A percentile compares a stretch with the other conserved stretches of the same genome.
These are phyloP conservation scores for Lapara coniferarum DNA, from an alignment of 2,888 invertebrate genomes.

Conservation along the genomic window DNA sequence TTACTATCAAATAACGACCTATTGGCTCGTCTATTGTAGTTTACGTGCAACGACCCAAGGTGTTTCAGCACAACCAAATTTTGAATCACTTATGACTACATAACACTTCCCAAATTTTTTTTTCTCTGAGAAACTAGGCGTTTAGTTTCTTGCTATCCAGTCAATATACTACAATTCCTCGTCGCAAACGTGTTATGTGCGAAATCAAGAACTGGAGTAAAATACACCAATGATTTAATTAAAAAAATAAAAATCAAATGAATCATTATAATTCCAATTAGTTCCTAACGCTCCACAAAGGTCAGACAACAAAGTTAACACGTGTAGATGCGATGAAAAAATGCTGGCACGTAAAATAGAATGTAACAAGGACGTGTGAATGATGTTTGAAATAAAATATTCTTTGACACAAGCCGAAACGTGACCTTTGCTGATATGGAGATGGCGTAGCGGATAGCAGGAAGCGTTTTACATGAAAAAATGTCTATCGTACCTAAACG, in stretches of 20 bases:
- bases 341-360: slow-evolving; percentile 52
- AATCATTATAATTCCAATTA: background rate
- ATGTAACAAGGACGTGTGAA: slow-evolving; percentile 55
- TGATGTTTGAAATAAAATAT: slow-evolving; percentile 59
- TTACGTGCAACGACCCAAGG: no score
- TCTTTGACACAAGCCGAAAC: slow-evolving; percentile 48
- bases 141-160: no score
- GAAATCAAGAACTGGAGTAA: no score
- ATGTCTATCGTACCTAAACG: background rate
- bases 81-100: no score
- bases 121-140: no score
- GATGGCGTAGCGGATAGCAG: background rate
- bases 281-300: background rate
- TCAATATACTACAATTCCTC: no score
- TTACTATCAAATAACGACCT: no score
- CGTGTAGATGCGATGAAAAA: slow-evolving; percentile 35
- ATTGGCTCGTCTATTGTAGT: no score
- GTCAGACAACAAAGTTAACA: background rate
- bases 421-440: slow-evolving; percentile 46
- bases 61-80: no score
- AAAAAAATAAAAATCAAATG: background rate
- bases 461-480: background rate
- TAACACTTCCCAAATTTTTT: no score
- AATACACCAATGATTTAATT: background rate
- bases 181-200: no score